phyloP scores from a whole-genome alignment of 2,888 invertebrate species.

The Eupithecia centaureata region DNA sequence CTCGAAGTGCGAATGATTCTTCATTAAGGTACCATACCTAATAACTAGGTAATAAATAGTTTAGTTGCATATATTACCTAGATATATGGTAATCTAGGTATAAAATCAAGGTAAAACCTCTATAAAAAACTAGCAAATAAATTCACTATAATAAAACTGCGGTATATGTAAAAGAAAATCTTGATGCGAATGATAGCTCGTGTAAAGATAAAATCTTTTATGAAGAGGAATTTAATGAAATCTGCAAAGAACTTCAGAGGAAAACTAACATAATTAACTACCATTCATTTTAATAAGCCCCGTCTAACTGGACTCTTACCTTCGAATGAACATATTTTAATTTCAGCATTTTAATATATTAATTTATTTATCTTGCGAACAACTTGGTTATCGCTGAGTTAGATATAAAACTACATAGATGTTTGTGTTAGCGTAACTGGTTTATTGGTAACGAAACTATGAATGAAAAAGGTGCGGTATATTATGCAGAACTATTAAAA shows the following conservation, averaged over 20 bases:
- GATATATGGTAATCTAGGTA: too few relatives aligned
- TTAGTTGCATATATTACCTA: constrained; percentile 3
- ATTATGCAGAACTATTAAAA: constrained; percentile 2
- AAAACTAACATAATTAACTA: not conserved
- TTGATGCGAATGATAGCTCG: constrained; percentile 16
- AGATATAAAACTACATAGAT: not conserved
- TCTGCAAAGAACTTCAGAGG: not conserved
- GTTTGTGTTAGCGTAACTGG: not conserved
- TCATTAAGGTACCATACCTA: not conserved
- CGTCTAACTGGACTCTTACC: not conserved
- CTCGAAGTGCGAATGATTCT: not conserved
- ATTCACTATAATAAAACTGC: constrained; percentile 10
- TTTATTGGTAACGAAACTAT: not conserved
- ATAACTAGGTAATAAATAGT: too few relatives aligned
- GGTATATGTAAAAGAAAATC: constrained; percentile 12
- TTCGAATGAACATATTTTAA: not conserved
- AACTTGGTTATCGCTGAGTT: not conserved
- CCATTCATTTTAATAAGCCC: not conserved
- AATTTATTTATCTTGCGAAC: not conserved
- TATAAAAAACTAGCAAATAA: not conserved
- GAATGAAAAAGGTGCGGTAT: constrained; percentile 1
- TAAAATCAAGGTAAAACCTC: not conserved
- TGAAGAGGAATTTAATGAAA: constrained; percentile 14
- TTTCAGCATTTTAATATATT: not conserved
- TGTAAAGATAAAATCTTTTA: constrained; percentile 20